Conservation (phyloP, 1,140 invertebrate species). For the Drosophila nasuta region DNA sequence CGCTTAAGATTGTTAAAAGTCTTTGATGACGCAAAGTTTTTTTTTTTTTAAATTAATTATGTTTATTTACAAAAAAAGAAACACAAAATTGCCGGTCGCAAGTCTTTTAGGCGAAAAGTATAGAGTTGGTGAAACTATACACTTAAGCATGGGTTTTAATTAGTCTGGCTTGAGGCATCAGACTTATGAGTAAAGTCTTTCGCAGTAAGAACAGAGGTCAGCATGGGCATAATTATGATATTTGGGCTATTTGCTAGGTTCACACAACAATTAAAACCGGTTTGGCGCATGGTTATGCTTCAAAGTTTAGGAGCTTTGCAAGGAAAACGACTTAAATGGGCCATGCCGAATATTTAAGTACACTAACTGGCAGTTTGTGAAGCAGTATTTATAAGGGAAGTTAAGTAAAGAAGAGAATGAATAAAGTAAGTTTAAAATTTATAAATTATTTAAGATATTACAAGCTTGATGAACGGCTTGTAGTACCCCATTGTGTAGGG, state of each 20-base stretch:
- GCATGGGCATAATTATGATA: slow-evolving; percentile 23
- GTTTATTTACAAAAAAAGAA: not conserved
- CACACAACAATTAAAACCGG: slow-evolving; percentile 39
- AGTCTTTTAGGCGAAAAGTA: not conserved
- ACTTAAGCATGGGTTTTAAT: slow-evolving; percentile 7
- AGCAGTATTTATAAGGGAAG: not conserved
- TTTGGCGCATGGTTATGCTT: slow-evolving; percentile 36
- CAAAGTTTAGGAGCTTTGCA: slow-evolving; percentile 14
- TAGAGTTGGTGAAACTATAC: slow-evolving; percentile 1
- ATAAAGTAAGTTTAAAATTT: not conserved
- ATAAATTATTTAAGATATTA: not conserved
- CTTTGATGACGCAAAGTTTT: not conserved
- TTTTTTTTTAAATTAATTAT: not conserved
- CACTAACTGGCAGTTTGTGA: not conserved
- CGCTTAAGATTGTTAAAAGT: not conserved
- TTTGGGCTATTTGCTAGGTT: slow-evolving; percentile 31
- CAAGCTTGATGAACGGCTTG: not conserved
- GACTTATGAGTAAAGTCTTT: slow-evolving; percentile 1
- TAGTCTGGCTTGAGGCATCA: not conserved
- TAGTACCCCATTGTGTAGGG: not conserved
- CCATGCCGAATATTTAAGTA: not conserved
- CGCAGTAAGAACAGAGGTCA: slow-evolving; percentile 20
- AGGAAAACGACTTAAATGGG: not conserved
- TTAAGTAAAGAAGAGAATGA: not conserved
- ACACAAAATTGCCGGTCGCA: not conserved